Base-by-base conservation (phyloP, 2,888 invertebrate genomes). In the Sphinx pinastri region DNA sequence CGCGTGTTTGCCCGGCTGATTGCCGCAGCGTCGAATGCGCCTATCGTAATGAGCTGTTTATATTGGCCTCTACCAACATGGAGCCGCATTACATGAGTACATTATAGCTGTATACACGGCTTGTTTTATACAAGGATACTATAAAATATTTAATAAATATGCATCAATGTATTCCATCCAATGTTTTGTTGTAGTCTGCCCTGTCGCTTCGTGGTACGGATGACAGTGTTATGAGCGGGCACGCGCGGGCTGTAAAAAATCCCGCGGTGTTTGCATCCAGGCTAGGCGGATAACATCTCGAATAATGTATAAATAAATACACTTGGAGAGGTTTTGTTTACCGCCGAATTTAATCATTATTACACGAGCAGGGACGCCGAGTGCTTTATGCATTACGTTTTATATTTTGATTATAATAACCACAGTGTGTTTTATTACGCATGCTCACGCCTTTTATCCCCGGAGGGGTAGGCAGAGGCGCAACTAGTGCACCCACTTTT, bases 261-360 rank as follows among this genome's bases (percentile, higher is more conserved):
- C 76, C 78, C 69, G 73, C 75, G 78, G 75, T 84, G 84, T 84
- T 85, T 84, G 79, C 76, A 70, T 67, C 69, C 79, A 77, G 71
- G 74, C 75, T 76, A 77, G 73, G 71, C 73, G 75, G 80, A 81
- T 80, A 77, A 75, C 74, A 82, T 82, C 79, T 79, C 74, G 82
- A 82, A 76, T 81, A 81, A 84, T 82, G 83, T 83, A 85, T 81
- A 82, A 82, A 85, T 82, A 84, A 84, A 85, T 84, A 81, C 81
- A 82, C 81, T 74, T 73, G 70, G 79, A 81, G 80, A 80, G 81
- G 81, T 81, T 81, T 81, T 80, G 79, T 81, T 80, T 80, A 77
- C 80, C 77, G 78, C 74, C 71, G 76, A 77, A 80, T 79, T 81
- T 80, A 77, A 47, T 63, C 63, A 63, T 68, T 68, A 47, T 57